Evolutionary conservation across 2,797 vertebrate genomes (phyloP).

Genomic region (Jordanella pulchra): DNA sequence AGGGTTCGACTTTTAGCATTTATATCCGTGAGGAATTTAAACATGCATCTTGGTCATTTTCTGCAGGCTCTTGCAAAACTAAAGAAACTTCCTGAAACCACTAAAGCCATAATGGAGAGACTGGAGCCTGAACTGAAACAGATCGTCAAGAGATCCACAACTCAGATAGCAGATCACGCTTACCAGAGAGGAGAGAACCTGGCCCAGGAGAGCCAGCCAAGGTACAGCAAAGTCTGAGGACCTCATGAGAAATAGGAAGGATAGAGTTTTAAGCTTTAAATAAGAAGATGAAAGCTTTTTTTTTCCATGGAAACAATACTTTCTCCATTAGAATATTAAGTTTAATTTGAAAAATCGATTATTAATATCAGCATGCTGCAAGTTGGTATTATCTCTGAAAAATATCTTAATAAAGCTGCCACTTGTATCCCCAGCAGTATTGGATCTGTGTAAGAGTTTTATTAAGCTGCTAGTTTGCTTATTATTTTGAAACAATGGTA

Average conservation of each 20-base stretch:
- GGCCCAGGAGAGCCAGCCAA: constrained; percentile 90
- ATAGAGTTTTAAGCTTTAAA: not conserved
- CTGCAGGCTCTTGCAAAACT: constrained; percentile 91
- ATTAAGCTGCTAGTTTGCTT: constrained; percentile 30
- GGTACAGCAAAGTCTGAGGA: constrained; percentile 70
- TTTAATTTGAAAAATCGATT: constrained; percentile 23
- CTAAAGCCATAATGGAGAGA: constrained; percentile 94
- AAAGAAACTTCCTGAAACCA: constrained; percentile 93
- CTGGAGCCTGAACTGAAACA: constrained; percentile 95
- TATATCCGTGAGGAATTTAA: not conserved
- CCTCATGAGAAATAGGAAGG: not conserved
- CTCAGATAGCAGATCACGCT: constrained; percentile 92
- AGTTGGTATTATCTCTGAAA: constrained; percentile 22
- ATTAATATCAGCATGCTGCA: constrained; percentile 18
- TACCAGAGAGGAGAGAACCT: constrained; percentile 93
- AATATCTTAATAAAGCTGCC: constrained; percentile 40
- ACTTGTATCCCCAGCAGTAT: constrained; percentile 31
- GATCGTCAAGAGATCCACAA: constrained; percentile 96
- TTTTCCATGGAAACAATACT: constrained; percentile 11
- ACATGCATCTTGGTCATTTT: constrained; percentile 7
- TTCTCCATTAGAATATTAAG: constrained; percentile 24
- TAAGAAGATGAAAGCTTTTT: not conserved
- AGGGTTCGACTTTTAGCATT: not conserved
- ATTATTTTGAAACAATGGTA: constrained; percentile 31
- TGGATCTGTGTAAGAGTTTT: constrained; percentile 28